Evolutionary conservation across 2,797 vertebrate species (phyloP).

Genomic region (Hydrophis major): DNA sequence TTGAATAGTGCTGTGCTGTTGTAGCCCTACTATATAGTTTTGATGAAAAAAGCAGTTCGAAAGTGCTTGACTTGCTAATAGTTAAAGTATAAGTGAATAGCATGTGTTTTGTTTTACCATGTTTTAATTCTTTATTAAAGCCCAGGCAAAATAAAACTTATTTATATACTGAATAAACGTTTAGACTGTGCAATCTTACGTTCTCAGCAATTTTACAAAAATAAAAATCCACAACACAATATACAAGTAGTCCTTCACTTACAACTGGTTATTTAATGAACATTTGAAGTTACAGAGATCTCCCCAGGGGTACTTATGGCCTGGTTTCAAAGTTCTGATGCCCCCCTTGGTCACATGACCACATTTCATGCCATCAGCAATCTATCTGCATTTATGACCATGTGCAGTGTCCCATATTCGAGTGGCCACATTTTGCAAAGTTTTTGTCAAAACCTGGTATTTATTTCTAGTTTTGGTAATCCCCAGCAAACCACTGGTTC

Average conservation of each 20-base stretch:
- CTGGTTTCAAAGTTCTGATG: not conserved
- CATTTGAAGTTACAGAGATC: not conserved
- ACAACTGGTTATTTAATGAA: not conserved
- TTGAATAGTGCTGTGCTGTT: not conserved
- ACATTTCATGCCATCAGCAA: not conserved
- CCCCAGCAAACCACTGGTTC: no score
- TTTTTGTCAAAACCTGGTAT: not conserved
- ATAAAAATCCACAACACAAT: not conserved
- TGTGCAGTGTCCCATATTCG: not conserved
- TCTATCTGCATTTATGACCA: not conserved
- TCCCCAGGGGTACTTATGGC: not conserved
- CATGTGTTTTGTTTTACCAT: not conserved
- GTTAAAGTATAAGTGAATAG: fast-evolving
- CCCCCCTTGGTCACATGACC: not conserved
- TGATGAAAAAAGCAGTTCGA: not conserved
- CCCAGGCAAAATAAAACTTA: not conserved
- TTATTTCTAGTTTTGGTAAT: not conserved
- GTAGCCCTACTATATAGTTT: not conserved
- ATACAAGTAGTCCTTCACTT: not conserved
- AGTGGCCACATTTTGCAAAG: not conserved
- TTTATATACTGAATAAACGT: not conserved
- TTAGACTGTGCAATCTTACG: not conserved
- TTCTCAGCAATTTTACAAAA: not conserved
- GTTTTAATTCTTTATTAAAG: not conserved
- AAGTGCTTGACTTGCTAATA: not conserved